Evolutionary conservation across 2,113 vertebrate genomes (phyloP).

Genomic region (Zosterops pallidus): DNA sequence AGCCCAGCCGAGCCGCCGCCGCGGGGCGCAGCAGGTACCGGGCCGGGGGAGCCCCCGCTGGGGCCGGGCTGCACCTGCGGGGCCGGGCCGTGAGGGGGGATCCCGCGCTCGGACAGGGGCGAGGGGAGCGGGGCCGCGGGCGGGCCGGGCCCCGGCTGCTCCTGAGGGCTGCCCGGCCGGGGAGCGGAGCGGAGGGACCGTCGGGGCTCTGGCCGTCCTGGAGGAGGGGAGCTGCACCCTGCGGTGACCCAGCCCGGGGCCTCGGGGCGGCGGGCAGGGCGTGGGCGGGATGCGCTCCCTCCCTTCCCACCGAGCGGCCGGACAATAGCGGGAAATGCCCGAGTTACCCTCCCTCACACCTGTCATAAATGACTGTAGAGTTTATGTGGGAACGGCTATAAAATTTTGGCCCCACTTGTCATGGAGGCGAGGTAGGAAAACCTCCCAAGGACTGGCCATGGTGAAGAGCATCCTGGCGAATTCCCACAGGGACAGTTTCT

Average conservation of each 20-base stretch:
- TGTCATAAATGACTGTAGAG: neutral
- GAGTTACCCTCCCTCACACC: neutral
- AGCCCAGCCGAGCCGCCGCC: neutral
- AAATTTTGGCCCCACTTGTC: neutral
- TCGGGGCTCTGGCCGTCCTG: neutral
- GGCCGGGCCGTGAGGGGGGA: neutral
- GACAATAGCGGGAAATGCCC: neutral
- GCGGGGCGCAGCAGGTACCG: slow-evolving; percentile 37
- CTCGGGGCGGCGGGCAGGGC: neutral
- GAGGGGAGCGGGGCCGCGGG: neutral
- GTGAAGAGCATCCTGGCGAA: neutral
- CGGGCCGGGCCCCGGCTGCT: neutral
- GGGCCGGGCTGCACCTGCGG: neutral
- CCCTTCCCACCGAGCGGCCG: neutral
- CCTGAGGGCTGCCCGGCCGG: neutral
- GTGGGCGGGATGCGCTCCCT: neutral
- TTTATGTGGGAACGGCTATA: neutral
- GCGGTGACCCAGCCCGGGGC: neutral
- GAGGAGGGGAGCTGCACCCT: neutral
- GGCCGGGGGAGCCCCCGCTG: neutral
- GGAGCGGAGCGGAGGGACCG: neutral
- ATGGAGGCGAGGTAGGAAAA: neutral
- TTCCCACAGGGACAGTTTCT: neutral
- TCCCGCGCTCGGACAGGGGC: neutral
- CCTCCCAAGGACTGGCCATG: neutral